These are phyloP conservation scores for Nymphalis io DNA, from an alignment of 1,140 invertebrate species.

Conservation along the genomic window DNA sequence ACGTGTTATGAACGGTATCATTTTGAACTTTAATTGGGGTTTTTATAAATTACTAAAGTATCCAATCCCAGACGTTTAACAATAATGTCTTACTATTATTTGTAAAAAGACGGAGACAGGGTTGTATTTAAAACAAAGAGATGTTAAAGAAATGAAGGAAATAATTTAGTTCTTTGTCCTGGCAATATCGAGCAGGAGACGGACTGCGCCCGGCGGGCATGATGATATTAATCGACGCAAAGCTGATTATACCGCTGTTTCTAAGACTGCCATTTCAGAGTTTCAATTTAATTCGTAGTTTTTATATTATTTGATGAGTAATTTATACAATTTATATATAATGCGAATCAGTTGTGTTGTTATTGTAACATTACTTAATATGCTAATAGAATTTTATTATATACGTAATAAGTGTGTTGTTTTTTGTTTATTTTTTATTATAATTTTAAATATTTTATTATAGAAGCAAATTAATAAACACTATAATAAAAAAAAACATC, in stretches of 20 bases:
- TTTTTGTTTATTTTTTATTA: too few species aligned
- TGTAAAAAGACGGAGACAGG: conserved; percentile 13
- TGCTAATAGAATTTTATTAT: background rate
- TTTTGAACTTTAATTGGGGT: too few species aligned
- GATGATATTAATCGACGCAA: conserved; percentile 75
- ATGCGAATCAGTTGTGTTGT: conserved; percentile 15
- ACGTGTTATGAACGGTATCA: too few species aligned
- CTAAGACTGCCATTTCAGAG: conserved; percentile 60
- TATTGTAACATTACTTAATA: conserved; percentile 26
- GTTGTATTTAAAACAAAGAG: conserved; percentile 66
- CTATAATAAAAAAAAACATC: too few species aligned
- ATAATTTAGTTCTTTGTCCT: conserved; percentile 76
- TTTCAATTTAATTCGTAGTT: conserved; percentile 57
- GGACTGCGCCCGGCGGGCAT: conserved; percentile 54
- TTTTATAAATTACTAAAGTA: background rate
- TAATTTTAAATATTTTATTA: too few species aligned
- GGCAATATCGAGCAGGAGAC: conserved; percentile 62
- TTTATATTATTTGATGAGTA: conserved; percentile 38
- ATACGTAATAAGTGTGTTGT: too few species aligned
- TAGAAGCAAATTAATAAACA: too few species aligned
- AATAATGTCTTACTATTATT: conserved; percentile 11
- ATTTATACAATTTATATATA: conserved; percentile 24
- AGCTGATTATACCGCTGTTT: conserved; percentile 76
- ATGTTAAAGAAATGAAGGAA: conserved; percentile 69
- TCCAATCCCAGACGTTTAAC: background rate